Base-by-base conservation (phyloP, 37 sponge, comb jelly and placozoan species). In the Oopsacas minuta region DNA sequence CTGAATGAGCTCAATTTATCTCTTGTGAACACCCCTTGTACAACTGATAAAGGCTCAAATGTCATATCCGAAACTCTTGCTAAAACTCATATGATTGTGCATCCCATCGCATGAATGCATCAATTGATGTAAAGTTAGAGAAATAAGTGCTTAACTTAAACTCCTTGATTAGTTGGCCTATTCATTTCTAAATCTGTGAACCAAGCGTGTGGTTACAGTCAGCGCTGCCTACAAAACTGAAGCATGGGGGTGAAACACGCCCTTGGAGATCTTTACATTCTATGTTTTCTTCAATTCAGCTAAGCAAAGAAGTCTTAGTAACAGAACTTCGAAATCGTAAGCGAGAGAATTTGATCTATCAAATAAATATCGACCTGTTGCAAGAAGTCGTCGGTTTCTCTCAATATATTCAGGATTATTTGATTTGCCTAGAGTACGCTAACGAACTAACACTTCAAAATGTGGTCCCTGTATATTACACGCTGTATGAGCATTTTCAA, bases 221-320 rank as follows among this genome's bases (percentile, higher is more conserved):
- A 61, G 75, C 22, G 28, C 75, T 61, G 20, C 22, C 75, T 20
- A 61, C 75, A 61, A 61, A 25, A 61, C 75, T 61, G 28, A 61
- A 61, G 28, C 75, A 61, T 34, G 75, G 75, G 28, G 75, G 75
- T n/a, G 75, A 61, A 61, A 61, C 75, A 61, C 75, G 75, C 75
- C 75, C 75, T 32, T 61, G 75, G 75, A 61, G 75, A 34, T 25
- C 32, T 61, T 61, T 61, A 61, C 75, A 61, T 61, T 61, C 28
- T 20, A 61, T 20, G 75, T 61, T 61, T 61, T 61, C 30, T 12
- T 61, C 75, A 32, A 61, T 61, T 61, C 75, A 32, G 30, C 32
- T n/a, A 34, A 20, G 17, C 30, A 61, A 34, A 12, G 75, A 61
- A 34, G 30, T 34, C 28, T 3, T 61, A 61, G 7, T 61, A 10